Evolutionary conservation across 2,888 invertebrate genomes (phyloP).

Genomic region (Acleris sparsana): DNA sequence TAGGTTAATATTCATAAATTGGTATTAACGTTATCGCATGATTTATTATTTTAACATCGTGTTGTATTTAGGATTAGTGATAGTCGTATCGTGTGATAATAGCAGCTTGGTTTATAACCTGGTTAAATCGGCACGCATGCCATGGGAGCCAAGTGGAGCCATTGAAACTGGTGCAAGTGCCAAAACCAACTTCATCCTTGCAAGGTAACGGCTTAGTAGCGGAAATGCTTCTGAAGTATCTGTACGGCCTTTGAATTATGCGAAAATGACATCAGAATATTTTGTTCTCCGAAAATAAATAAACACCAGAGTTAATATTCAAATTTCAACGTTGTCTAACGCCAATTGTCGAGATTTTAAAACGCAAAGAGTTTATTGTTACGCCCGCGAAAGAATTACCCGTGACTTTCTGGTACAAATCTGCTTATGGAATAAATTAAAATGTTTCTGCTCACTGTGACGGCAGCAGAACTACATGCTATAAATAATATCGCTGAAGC

Average conservation of each 20-base stretch:
- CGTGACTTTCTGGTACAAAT: constrained; percentile 34
- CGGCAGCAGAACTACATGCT: neutral
- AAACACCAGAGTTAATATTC: constrained; percentile 28
- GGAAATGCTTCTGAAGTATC: constrained; percentile 31
- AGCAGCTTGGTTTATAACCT: constrained; percentile 36
- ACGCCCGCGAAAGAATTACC: constrained; percentile 24
- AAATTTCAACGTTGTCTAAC: constrained; percentile 25
- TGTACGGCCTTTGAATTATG: constrained; percentile 32
- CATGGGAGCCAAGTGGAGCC: constrained; percentile 45
- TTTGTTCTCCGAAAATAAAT: constrained; percentile 29
- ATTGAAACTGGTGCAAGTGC: constrained; percentile 40
- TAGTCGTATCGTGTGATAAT: constrained; percentile 31
- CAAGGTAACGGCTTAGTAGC: constrained; percentile 39
- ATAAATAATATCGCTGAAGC: neutral
- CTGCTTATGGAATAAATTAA: constrained; percentile 19
- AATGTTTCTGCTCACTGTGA: neutral
- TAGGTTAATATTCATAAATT: constrained; percentile 41
- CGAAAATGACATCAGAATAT: constrained; percentile 31
- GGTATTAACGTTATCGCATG: constrained; percentile 57
- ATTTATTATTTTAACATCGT: constrained; percentile 34
- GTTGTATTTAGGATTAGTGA: constrained; percentile 35
- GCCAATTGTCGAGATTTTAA: constrained; percentile 34
- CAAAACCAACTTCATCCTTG: constrained; percentile 45
- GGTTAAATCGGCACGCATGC: constrained; percentile 42
- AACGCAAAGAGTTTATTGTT: constrained; percentile 26